Base-by-base conservation (phyloP, 2,797 vertebrate species). In the Lithobates sylvaticus region DNA sequence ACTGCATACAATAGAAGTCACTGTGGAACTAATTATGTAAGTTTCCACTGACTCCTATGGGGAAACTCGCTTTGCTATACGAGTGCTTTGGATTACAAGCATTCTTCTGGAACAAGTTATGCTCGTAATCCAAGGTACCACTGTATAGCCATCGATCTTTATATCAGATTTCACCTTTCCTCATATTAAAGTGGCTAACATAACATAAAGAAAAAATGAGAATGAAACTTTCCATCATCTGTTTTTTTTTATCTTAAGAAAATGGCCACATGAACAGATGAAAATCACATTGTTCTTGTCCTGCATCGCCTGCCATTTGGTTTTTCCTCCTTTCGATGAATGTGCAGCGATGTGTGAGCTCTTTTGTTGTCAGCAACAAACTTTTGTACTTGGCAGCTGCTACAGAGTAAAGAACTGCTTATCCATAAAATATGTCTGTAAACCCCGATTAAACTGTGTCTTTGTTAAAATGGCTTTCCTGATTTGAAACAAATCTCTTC, bases 391-490 rank as follows among this genome's bases (percentile, higher is more conserved):
- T 89, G 42, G 50, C 36, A 44, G 29, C 76, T 72, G 15, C 65
- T 18, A 18, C 1, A 8, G 23, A 88, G 88, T 89, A 84, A 13
- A 83, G 34, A 76, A 84, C 84, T 90, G 21, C 42, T 85, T 89
- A 78, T 44, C 85, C 78, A 89, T 88, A 47, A 89, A 84, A 70
- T 67, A 9, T 83, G 42, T 70, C 83, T 83, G 74, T 89, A 90
- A 88, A 44, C 42, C 76, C 65, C 15, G 1, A 50, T 80, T 84
- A 47, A 88, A 86, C 10, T 64, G 26, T 42, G 61, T 75, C 65
- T 83, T 87, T 86, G 29, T 83, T 89, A 89, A 91, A 88, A 85
- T n/a, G 65, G 82, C 32, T 80, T 89, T 88, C 81, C 86, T 77
- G 77, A 82, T 86, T 84, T 78, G 5, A 84, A 89, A 65, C 27